A percentile compares a stretch with the other conserved stretches of the same genome.
phyloP scores from a whole-genome alignment of 2,113 vertebrate genomes.

The Nothobranchius kuhntae region DNA sequence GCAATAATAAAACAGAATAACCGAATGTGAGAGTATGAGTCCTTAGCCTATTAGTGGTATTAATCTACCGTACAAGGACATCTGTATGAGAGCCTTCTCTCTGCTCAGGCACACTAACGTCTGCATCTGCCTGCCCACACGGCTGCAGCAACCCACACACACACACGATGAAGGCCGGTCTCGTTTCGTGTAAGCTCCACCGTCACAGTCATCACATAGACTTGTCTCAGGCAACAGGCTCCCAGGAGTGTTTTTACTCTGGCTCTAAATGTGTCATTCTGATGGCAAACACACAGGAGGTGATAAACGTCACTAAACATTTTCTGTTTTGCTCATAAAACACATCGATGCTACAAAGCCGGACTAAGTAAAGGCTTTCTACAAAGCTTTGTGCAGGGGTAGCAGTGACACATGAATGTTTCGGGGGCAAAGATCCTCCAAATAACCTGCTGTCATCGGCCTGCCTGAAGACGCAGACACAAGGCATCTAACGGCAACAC shows the following conservation, averaged over 20 bases:
- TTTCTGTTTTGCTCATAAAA: constrained; percentile 22
- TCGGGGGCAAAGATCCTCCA: constrained; percentile 47
- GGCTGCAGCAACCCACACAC: constrained; percentile 10
- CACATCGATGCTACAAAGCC: constrained; percentile 27
- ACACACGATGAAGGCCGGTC: constrained; percentile 35
- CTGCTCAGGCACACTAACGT: not conserved
- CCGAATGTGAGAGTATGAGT: not conserved
- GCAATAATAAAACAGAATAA: too few species aligned
- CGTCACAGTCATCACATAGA: constrained; percentile 35
- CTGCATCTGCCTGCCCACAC: constrained; percentile 38
- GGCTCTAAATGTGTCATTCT: constrained; percentile 36
- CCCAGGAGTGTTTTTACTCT: constrained; percentile 42
- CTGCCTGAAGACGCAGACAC: constrained; percentile 42
- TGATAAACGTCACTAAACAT: constrained; percentile 27
- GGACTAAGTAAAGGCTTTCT: constrained; percentile 6
- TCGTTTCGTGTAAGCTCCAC: constrained; percentile 17
- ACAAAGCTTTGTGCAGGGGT: constrained; percentile 8
- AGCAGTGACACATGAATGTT: constrained; percentile 62
- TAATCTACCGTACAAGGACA: not conserved
- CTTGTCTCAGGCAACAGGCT: constrained; percentile 37
- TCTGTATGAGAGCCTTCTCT: constrained; percentile 5
- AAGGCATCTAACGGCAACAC: constrained; percentile 16
- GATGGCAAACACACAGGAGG: constrained; percentile 12
- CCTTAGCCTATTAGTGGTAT: constrained; percentile 4
- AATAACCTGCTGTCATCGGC: constrained; percentile 49